Evolutionary conservation across 2,888 invertebrate species (phyloP).

Genomic region (Eristalis tenax): DNA sequence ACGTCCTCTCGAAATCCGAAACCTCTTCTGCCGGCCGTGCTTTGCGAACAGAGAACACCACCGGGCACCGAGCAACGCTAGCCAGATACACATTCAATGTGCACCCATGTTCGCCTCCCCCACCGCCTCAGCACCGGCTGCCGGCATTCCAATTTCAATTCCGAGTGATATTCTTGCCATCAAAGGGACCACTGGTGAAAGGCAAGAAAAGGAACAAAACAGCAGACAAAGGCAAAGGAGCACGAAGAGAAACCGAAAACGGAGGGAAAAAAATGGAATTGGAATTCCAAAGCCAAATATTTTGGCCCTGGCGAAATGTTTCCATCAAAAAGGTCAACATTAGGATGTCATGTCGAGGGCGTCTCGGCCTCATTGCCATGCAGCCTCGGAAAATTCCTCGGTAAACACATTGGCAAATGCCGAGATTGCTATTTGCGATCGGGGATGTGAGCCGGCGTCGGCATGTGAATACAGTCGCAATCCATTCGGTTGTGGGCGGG

Average conservation of each 20-base stretch:
- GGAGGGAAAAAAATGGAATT: neutral
- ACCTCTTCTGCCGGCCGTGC: too few species aligned
- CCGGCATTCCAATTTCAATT: conserved; percentile 2
- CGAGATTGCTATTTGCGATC: conserved; percentile 40
- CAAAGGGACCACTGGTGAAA: neutral
- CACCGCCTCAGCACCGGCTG: neutral
- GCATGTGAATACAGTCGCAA: conserved; percentile 1
- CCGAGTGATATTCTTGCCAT: conserved; percentile 2
- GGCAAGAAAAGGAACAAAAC: neutral
- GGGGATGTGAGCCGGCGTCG: neutral
- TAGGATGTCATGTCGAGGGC: conserved; percentile 7
- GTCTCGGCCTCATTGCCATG: conserved; percentile 25
- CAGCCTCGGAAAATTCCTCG: conserved; percentile 2
- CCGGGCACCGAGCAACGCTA: neutral
- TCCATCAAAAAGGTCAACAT: conserved; percentile 58
- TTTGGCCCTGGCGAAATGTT: conserved; percentile 32
- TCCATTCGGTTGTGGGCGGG: neutral
- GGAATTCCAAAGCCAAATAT: conserved; percentile 29
- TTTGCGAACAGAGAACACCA: too few species aligned
- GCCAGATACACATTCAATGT: neutral
- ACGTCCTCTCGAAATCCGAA: neutral
- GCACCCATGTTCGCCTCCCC: neutral
- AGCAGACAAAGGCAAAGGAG: neutral
- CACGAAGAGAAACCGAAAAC: too few species aligned
- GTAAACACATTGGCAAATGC: conserved; percentile 32